Evolutionary conservation across 1,140 invertebrate genomes (phyloP), one percentile per base, ranked within the genome.

Genomic region (Eupristina koningsbergeri): DNA sequence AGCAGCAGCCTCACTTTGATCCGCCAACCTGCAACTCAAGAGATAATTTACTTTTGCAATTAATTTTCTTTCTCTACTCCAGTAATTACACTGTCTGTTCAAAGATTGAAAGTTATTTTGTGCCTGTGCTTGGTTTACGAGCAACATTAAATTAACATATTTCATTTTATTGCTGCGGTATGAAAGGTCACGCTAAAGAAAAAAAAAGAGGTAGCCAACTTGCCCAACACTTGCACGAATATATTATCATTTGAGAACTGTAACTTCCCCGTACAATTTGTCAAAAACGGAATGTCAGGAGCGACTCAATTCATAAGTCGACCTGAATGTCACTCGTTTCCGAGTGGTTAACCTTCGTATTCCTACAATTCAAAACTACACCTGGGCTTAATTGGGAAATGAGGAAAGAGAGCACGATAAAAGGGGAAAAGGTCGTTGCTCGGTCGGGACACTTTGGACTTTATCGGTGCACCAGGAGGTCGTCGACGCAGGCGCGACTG

Each of bases 361-460:
- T n/a, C 34, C 34, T 13, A 1, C 13, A 64, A 29, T 11, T 8
- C 5, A 15, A 64, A 64, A 64, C 13, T 13, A 7, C 9, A 64
- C 13, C n/a, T 15, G 29, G 34, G 9, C 17, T 34, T 3, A 58
- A 58, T 26, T 58, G 5, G 19, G 22, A 26, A 58, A 26, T 26
- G 53, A 26, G 26, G 26, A 36, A 36, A 67, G 22, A 67, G 50
- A 53, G 47, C 61, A 63, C 29, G 63, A 36, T 71, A n/a, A n/a
- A n/a, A 50, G 73, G 34, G 77, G 77, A 3, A 76, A 81, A 45
- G 58, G 88, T 88, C 88, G 71, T 86, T 85, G 47, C 13, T 29
- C 58, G 22, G 0, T 85, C 88, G 85, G 88, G 87, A 88, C 89
- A 89, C 88, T 89, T 89, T 89, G 87, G 88, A 88, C 87, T 86